Base-by-base conservation (phyloP, 2,888 invertebrate species). In the Drosophila conformis region DNA sequence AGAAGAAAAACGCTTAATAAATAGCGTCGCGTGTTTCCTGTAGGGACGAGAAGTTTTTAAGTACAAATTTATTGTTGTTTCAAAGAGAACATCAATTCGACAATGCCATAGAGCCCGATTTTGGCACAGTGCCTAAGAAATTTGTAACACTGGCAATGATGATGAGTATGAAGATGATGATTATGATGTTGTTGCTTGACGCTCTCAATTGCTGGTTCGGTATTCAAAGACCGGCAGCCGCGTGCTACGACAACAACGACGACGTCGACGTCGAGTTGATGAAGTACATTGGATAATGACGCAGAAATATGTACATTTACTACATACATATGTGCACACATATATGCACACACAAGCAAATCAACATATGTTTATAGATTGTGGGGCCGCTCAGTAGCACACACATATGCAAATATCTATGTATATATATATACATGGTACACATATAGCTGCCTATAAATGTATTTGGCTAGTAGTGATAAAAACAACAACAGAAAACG, bases 281-380 rank as follows among this genome's bases (percentile, higher is more conserved):
- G 86, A 85, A 82, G 89, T 77, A 87, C 80, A 85, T 85, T 87
- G 85, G 77, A 87, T 84, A 85, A 89, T 85, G 85, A 85, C 83
- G 87, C 82, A 73, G 78, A 71, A 68, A 77, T 69, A 80, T 49
- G 69, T 49, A 54, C 35, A 35, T 42, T 64, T 59, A 18, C 25
- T 8, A 38, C 18, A 56, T 21, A 58, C 13, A 54, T 31, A 54
- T 8, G 2, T 31, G 2, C 29, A 56, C 6, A 64, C 2, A 36
- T 21, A 51, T 15, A 29, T 18, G 36, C 4, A 54, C 29, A 56
- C 6, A 15, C 21, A 25, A 25, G 46, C 46, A 46, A 25, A 25
- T 15, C 27, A 46, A 25, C 46, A 46, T 15, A 46, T 46, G 46
- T 46, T 46, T 15, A 25, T 25, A 46, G 25, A 46, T 33, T 35